Evolutionary conservation across 2,888 invertebrate species (phyloP), one percentile per base, ranked within the genome.

Genomic region (Eremobia ochroleuca): DNA sequence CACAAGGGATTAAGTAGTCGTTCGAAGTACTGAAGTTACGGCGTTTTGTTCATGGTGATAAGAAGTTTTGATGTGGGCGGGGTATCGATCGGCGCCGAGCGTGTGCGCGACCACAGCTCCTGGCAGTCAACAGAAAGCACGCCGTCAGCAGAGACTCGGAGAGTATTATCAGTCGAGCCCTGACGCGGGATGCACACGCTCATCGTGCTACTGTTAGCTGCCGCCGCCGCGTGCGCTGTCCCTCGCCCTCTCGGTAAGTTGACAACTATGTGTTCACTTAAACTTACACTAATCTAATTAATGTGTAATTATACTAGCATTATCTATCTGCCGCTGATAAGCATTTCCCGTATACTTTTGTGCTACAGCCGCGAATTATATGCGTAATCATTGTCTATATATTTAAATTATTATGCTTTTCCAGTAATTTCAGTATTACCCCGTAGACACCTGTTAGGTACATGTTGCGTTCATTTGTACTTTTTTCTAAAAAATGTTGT

Each of bases 21-120:
- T 58, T n/a, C 72, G 46, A 73, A 77, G 82, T 86, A 80, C 69
- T 79, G 77, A 81, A 85, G 89, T 88, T 89, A 88, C 69, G 90
- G 77, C 86, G 74, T 91, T 90, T 88, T 81, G 85, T 84, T 75
- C 69, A 75, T 75, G 73, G 73, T 71, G 79, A 76, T 76, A 82
- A 80, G 83, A 85, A 87, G 88, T 91, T 92, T 93, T 90, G 87
- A 95, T 95, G 95, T 96, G 95, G 96, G 96, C 94, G 96, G 92
- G 91, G 88, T 96, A 96, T 96, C 96, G 96, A 96, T 96, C 95
- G 94, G 91, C 94, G 95, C 95, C 91, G 87, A 79, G 81, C 86
- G 90, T 92, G 91, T 94, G 95, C 95, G 94, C 92, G 90, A 81
- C 89, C 88, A 86, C 82, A 61, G 52, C 83, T 85, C 81, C 87